phyloP scores from a whole-genome alignment of 2,888 invertebrate genomes.

The Rhopalosiphum nymphaeae region DNA sequence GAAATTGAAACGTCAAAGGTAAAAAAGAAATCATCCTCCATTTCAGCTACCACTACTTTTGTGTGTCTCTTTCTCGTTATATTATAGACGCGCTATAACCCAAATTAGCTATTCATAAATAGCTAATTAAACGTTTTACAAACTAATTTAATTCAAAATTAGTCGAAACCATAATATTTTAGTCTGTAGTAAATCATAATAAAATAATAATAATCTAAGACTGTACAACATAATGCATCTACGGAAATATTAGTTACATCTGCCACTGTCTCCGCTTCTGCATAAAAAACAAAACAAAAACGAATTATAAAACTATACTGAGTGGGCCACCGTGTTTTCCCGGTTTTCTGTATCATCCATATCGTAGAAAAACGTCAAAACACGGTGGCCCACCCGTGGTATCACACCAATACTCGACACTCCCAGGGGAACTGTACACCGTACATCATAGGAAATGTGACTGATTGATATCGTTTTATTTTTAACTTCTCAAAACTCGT shows the following conservation, averaged over 20 bases:
- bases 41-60: neutral
- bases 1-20: neutral
- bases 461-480: neutral
- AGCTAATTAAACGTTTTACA: neutral
- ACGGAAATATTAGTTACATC: neutral
- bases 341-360: slow-evolving; percentile 5
- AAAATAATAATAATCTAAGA: neutral
- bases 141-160: neutral
- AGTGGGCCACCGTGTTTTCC: neutral
- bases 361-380: slow-evolving; percentile 9
- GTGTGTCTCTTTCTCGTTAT: neutral
- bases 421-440: neutral
- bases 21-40: neutral
- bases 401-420: neutral
- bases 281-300: neutral
- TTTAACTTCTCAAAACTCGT: neutral
- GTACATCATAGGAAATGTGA: neutral
- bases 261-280: neutral
- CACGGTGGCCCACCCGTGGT: neutral
- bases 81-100: neutral
- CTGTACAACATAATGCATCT: neutral
- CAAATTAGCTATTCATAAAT: neutral
- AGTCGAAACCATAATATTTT: neutral
- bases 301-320: neutral
- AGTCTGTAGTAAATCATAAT: neutral